Evolutionary conservation across 2,113 vertebrate species (phyloP).

Genomic region (Bufo bufo): DNA sequence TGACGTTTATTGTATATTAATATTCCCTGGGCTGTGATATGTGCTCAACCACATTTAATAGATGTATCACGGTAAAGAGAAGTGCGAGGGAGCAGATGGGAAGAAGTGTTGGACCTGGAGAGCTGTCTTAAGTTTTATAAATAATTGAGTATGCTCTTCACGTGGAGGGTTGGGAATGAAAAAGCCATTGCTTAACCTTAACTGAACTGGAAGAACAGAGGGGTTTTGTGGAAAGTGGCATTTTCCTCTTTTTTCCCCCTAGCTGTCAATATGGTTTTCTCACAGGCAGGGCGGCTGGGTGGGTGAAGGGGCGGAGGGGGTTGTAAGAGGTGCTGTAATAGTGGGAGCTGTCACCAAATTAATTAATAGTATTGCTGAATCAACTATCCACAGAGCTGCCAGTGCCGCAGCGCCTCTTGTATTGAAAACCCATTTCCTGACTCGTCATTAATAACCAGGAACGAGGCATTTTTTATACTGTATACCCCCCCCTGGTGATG

Average conservation of each 20-base stretch:
- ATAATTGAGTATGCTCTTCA: constrained; percentile 47
- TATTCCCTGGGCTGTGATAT: constrained; percentile 49
- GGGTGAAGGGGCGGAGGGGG: not conserved
- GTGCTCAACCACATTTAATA: constrained; percentile 44
- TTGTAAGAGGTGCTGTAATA: not conserved
- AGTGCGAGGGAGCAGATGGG: constrained; percentile 18
- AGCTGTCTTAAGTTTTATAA: constrained; percentile 35
- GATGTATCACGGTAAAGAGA: constrained; percentile 46
- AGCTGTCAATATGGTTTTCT: constrained; percentile 26
- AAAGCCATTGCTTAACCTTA: constrained; percentile 41
- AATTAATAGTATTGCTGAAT: not conserved
- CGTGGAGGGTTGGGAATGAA: constrained; percentile 19
- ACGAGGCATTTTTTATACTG: not conserved
- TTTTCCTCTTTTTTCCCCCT: not conserved
- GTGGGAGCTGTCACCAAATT: not conserved
- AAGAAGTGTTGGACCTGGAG: constrained; percentile 29
- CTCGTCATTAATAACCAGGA: constrained; percentile 4
- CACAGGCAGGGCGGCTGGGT: constrained; percentile 12
- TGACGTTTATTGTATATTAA: constrained; percentile 51
- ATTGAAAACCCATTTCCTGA: not conserved
- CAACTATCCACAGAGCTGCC: not conserved
- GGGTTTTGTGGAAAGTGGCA: constrained; percentile 21
- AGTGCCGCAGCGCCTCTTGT: not conserved
- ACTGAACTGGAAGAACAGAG: constrained; percentile 34
- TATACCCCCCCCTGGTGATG: not conserved